Base-by-base conservation (phyloP, 2,113 vertebrate species). In the Lontra canadensis region DNA sequence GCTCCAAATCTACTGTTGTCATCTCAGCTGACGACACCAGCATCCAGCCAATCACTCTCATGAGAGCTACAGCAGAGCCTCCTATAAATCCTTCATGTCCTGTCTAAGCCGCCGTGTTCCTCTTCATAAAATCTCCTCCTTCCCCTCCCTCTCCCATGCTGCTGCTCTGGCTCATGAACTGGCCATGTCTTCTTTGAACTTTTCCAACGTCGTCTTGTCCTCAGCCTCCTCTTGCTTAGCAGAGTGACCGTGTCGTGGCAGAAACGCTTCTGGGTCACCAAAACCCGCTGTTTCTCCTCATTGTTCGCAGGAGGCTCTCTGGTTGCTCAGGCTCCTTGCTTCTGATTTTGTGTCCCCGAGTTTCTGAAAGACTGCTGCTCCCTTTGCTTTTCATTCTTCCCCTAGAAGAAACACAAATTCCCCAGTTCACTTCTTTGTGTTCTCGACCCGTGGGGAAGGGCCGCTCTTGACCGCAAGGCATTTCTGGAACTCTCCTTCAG, bases 391-490 rank as follows among this genome's bases (percentile, higher is more conserved):
- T 90, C 18, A 4, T 34, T 63, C n/a, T 87, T 47, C 61, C 25
- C 26, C 20, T 7, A 29, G 47, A 61, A 69, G 31, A 49, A 47
- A 13, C 11, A 23, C 5, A 9, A 2, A 18, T 14, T 25, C 3
- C 7, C 52, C 23, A 10, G 4, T 18, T 34, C 36, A 1, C 6
- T 25, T 59, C 55, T 63, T 26, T 13, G 10, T 10, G 13, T 13
- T 88, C 52, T 59, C 25, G 6, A 21, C 12, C 14, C n/a, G 0
- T 17, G 9, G 17, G 14, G 12, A 14, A 14, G 25, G 31, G 10
- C 12, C 29, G 13, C 23, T 18, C 61, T 26, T n/a, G 9, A 31
- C 14, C 0, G 18, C 3, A 14, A n/a, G 18, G 34, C 0, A 0
- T 8, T 52, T 74, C 65, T 14, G 47, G 20, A 63, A 17, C 14